Percentiles rank a stretch among this genome's conserved stretches.
Evolutionary conservation across 2,113 vertebrate genomes (phyloP).

Genomic region (Microtus richardsoni): DNA sequence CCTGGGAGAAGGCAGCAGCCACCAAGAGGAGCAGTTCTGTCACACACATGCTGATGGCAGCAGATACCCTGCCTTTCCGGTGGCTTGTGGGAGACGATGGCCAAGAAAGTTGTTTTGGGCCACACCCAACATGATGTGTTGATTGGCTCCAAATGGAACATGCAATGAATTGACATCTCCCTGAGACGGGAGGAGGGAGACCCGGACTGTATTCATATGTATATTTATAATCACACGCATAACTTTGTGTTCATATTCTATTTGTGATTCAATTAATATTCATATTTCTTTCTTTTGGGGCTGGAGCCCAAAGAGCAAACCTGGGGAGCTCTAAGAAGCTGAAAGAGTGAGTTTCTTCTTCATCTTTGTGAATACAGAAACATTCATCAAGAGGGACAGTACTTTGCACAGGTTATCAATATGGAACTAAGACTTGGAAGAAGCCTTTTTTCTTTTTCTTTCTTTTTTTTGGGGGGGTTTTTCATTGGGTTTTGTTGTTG

Average conservation of each 20-base stretch:
- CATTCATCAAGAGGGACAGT: not conserved
- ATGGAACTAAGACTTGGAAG: conserved; percentile 46
- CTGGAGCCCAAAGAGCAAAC: conserved; percentile 37
- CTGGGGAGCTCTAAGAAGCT: not conserved
- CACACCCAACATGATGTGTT: not conserved
- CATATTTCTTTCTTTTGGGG: not conserved
- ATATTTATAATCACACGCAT: not conserved
- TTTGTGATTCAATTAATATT: conserved; percentile 26
- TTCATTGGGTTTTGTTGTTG: not conserved
- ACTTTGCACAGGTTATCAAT: conserved; percentile 44
- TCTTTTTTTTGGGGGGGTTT: not conserved
- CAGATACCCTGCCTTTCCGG: not conserved
- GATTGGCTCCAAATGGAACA: not conserved
- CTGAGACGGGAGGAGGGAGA: not conserved
- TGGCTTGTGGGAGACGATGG: not conserved
- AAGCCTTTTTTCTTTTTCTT: not conserved
- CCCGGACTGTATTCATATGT: not conserved
- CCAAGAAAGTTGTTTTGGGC: not conserved
- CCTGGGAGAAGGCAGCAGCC: not conserved
- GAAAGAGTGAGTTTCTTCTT: not conserved
- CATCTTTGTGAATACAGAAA: conserved; percentile 49
- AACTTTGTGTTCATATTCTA: not conserved
- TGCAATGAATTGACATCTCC: not conserved
- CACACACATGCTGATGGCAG: fast-evolving
- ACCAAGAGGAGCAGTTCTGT: not conserved